These are phyloP conservation scores for Morone saxatilis DNA, from an alignment of 2,113 vertebrate genomes.

Conservation along the genomic window DNA sequence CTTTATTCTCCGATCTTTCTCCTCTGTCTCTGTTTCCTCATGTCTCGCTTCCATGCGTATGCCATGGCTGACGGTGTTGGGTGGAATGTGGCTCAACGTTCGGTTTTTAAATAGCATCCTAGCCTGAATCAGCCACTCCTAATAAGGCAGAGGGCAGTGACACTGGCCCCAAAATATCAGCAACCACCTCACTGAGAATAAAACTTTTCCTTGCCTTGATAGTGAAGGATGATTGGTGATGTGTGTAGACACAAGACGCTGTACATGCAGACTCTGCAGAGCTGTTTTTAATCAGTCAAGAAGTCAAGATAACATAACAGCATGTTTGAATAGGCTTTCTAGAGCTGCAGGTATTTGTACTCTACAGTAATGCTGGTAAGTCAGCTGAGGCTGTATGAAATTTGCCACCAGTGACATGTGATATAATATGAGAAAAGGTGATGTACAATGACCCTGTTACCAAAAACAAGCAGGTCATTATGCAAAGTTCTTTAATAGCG, in stretches of 20 bases:
- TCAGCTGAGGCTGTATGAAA: conserved; percentile 7
- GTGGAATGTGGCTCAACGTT: conserved; percentile 81
- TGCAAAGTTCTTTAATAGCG: too few relatives aligned
- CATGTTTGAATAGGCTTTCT: not conserved
- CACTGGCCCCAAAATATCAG: conserved; percentile 81
- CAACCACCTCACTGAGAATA: conserved; percentile 72
- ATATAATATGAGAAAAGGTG: not conserved
- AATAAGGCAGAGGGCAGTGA: conserved; percentile 81
- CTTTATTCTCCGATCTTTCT: not conserved
- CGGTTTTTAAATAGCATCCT: conserved; percentile 85
- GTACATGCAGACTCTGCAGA: not conserved
- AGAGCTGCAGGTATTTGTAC: conserved; percentile 26
- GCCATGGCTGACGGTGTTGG: conserved; percentile 64
- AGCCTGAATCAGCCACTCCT: conserved; percentile 74
- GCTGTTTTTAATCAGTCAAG: conserved; percentile 2
- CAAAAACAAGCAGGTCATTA: not conserved
- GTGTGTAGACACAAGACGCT: conserved; percentile 1
- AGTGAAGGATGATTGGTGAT: conserved; percentile 24
- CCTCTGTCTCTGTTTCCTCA: conserved; percentile 30
- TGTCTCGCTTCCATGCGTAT: conserved; percentile 44
- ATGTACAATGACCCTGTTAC: not conserved
- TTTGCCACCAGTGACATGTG: not conserved
- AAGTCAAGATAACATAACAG: conserved; percentile 8
- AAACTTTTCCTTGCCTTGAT: conserved; percentile 59
- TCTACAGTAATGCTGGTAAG: not conserved